Evolutionary conservation across 2,113 vertebrate genomes (phyloP).

Genomic region (Thamnophis sirtalis): DNA sequence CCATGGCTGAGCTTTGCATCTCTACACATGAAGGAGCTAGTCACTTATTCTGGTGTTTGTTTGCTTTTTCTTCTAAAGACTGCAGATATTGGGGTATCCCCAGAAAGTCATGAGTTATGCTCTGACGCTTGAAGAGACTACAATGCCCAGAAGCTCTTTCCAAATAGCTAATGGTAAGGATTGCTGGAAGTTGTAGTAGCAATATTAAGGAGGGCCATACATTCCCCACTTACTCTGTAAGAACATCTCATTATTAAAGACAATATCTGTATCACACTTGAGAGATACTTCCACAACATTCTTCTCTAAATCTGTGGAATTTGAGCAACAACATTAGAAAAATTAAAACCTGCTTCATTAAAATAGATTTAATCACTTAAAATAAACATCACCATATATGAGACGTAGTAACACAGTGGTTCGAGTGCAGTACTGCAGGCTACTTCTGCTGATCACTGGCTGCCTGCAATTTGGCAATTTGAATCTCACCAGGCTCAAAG

Average conservation of each 20-base stretch:
- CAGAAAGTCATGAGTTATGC: background rate
- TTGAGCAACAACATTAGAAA: background rate
- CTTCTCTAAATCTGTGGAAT: background rate
- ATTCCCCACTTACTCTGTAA: background rate
- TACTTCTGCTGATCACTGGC: no score
- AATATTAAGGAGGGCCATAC: background rate
- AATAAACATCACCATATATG: constrained; percentile 15
- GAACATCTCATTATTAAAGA: background rate
- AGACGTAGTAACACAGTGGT: no score
- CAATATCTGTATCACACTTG: background rate
- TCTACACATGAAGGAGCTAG: background rate
- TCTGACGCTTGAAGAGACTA: background rate
- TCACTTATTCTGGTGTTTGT: background rate
- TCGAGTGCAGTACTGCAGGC: no score
- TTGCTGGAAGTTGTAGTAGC: background rate
- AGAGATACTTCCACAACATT: background rate
- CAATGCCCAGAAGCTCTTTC: background rate
- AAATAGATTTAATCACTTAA: constrained; percentile 32
- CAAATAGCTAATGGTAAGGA: background rate
- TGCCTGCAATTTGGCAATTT: no score
- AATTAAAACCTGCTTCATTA: background rate
- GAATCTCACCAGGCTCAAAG: no score
- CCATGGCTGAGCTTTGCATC: background rate
- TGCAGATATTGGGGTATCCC: background rate
- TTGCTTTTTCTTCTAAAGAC: background rate